These are phyloP conservation scores for Apeltes quadracus DNA, from an alignment of 2,113 vertebrate species.

Conservation along the genomic window DNA sequence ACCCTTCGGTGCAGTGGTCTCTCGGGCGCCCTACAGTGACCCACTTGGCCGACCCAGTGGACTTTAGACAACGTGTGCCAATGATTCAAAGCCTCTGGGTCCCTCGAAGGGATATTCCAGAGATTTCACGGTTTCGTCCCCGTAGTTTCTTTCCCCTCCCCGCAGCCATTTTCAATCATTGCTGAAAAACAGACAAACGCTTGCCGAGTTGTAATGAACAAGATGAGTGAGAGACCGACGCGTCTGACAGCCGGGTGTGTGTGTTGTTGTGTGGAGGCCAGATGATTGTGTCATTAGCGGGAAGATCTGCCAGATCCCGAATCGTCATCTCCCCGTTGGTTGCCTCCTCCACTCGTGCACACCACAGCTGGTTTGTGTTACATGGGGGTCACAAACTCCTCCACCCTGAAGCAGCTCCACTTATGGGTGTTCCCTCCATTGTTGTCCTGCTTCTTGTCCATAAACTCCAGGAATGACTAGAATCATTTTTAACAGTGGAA, in stretches of 20 bases:
- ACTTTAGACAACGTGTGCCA: slow-evolving; percentile 45
- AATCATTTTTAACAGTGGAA: slow-evolving; percentile 56
- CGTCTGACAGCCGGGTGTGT: slow-evolving; percentile 57
- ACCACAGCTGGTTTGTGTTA: slow-evolving; percentile 79
- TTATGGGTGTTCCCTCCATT: slow-evolving; percentile 80
- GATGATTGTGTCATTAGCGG: slow-evolving; percentile 63
- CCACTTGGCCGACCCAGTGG: slow-evolving; percentile 62
- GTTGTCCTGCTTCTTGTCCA: slow-evolving; percentile 74
- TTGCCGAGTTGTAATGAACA: slow-evolving; percentile 22
- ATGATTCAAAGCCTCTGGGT: slow-evolving; percentile 24
- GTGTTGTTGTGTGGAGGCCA: slow-evolving; percentile 49
- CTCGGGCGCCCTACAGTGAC: slow-evolving; percentile 47
- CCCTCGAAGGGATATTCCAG: slow-evolving; percentile 58
- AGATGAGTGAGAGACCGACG: slow-evolving; percentile 25
- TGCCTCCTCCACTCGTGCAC: slow-evolving; percentile 37
- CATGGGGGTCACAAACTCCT: slow-evolving; percentile 75
- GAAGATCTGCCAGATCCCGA: slow-evolving; percentile 54
- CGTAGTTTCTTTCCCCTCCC: slow-evolving; percentile 27
- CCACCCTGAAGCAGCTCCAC: slow-evolving; percentile 75
- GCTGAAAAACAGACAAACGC: neutral
- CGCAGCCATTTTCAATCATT: slow-evolving; percentile 53
- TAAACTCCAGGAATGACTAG: slow-evolving; percentile 73
- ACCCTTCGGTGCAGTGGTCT: slow-evolving; percentile 12
- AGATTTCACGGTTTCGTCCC: slow-evolving; percentile 56
- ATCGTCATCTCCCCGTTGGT: slow-evolving; percentile 45